phyloP scores from a whole-genome alignment of 1,140 invertebrate species.

The Condylostylus longicornis region DNA sequence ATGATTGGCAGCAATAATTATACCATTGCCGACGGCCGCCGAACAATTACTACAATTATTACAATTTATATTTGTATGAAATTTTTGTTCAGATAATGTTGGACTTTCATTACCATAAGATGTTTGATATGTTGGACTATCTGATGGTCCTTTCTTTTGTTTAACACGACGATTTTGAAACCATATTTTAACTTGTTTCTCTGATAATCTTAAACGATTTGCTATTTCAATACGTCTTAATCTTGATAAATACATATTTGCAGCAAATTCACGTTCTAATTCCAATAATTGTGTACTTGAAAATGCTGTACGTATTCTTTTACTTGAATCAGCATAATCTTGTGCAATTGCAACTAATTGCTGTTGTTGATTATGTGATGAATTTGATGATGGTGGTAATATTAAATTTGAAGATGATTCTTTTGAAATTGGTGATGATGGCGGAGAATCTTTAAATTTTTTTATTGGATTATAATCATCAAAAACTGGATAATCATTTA shows the following conservation, averaged over 20 bases:
- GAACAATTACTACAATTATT: too few relatives aligned
- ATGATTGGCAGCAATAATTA: too few relatives aligned
- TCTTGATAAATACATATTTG: constrained; percentile 81
- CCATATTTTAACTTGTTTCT: constrained; percentile 94
- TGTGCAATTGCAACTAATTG: constrained; percentile 36
- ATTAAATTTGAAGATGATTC: constrained; percentile 24
- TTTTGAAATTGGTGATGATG: too few relatives aligned
- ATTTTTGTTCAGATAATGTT: too few relatives aligned
- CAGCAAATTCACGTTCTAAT: constrained; percentile 77
- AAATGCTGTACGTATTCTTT: constrained; percentile 79
- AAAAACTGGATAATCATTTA: too few relatives aligned
- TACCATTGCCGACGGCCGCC: too few relatives aligned
- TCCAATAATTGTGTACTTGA: constrained; percentile 82
- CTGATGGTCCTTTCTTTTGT: constrained; percentile 67
- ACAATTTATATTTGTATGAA: too few relatives aligned
- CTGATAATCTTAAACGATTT: constrained; percentile 68
- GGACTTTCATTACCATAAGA: too few relatives aligned
- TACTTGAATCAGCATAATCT: constrained; percentile 43
- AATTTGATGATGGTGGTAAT: constrained; percentile 11
- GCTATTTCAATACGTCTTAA: constrained; percentile 84
- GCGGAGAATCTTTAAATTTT: too few relatives aligned
- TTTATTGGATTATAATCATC: too few relatives aligned
- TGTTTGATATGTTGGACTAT: constrained; percentile 29
- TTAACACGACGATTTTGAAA: constrained; percentile 81
- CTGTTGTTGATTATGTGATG: constrained; percentile 41